phyloP scores from a whole-genome alignment of 2,797 vertebrate genomes.

The Thunnus albacares region DNA sequence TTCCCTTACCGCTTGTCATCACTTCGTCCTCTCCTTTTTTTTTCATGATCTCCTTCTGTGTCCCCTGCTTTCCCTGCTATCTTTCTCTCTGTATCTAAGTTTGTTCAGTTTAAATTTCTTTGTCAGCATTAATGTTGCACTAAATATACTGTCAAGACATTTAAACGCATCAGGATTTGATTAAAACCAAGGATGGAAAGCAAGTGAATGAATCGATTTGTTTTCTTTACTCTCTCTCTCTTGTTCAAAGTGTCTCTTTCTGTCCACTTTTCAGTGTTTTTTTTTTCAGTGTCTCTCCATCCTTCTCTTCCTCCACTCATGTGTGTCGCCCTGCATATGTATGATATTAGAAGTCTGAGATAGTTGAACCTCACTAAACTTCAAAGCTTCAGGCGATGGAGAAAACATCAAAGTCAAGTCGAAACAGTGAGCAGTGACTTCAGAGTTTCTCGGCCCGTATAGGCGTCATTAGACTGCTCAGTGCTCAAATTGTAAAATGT shows the following conservation, averaged over 20 bases:
- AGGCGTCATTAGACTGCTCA: conserved; percentile 17
- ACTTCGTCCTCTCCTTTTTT: conserved; percentile 32
- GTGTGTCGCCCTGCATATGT: conserved; percentile 34
- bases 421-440: conserved; percentile 36
- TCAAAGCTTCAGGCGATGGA: conserved; percentile 52
- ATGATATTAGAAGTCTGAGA: conserved; percentile 53
- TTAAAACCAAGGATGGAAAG: background rate
- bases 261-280: background rate
- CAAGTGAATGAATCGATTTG: no score
- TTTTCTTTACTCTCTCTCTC: no score
- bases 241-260: background rate
- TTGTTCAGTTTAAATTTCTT: no score
- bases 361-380: conserved; percentile 50
- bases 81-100: background rate
- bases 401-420: conserved; percentile 58
- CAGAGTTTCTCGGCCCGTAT: conserved; percentile 37
- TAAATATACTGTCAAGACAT: background rate
- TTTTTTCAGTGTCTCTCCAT: conserved; percentile 18
- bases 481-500: conserved; percentile 16
- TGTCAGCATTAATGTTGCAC: background rate
- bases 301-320: conserved; percentile 8
- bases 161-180: background rate
- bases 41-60: conserved; percentile 39
- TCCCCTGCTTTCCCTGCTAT: conserved; percentile 21
- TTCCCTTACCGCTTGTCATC: conserved; percentile 37